Percentiles rank a stretch among this genome's conserved stretches.
These are phyloP conservation scores for Thunnus thynnus DNA, from an alignment of 2,113 vertebrate genomes.

Conservation along the genomic window DNA sequence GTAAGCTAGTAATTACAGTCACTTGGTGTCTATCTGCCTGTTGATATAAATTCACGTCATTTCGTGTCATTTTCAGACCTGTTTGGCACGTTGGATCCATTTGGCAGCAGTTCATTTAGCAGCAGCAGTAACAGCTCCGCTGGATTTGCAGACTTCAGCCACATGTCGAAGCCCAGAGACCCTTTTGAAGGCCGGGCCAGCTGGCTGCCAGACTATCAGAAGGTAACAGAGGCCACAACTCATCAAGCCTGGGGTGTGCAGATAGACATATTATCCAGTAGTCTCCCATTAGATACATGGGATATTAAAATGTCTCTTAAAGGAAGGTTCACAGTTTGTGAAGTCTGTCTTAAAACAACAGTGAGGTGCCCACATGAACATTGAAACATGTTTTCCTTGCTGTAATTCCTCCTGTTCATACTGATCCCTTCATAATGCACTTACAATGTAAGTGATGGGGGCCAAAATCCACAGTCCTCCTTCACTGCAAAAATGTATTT, in stretches of 20 bases:
- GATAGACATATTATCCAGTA: neutral
- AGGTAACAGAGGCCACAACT: conserved; percentile 58
- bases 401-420: too few relatives aligned
- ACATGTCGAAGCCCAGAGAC: conserved; percentile 93
- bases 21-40: neutral
- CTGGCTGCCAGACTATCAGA: conserved; percentile 81
- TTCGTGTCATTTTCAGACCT: conserved; percentile 83
- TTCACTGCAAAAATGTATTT: too few relatives aligned
- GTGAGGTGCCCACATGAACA: too few relatives aligned
- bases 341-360: too few relatives aligned
- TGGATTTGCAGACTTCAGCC: conserved; percentile 98
- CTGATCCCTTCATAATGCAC: too few relatives aligned
- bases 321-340: too few relatives aligned
- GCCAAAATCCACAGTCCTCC: too few relatives aligned
- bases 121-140: conserved; percentile 86
- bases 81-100: conserved; percentile 93
- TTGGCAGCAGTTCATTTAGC: conserved; percentile 87
- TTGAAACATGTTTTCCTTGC: too few relatives aligned
- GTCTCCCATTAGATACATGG: too few relatives aligned
- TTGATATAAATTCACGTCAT: neutral
- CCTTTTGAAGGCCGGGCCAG: conserved; percentile 74
- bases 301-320: too few relatives aligned
- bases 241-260: neutral
- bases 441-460: too few relatives aligned
- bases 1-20: neutral